Evolutionary conservation across 2,797 vertebrate genomes (phyloP).

Genomic region (Etheostoma perlongum): DNA sequence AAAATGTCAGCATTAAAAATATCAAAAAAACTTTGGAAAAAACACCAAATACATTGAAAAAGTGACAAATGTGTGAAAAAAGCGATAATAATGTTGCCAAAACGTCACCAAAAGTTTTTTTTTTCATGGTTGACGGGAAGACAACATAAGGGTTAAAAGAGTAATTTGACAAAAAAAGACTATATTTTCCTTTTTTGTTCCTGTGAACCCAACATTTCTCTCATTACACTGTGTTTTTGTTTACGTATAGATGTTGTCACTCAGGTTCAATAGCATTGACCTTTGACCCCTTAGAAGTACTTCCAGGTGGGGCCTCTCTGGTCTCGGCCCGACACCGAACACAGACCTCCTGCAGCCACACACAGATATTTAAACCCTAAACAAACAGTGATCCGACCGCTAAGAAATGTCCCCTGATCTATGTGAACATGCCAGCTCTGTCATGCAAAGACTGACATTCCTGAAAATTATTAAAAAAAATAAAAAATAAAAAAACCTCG

Average conservation of each 20-base stretch:
- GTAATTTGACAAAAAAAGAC: conserved; percentile 17
- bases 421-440: conserved; percentile 27
- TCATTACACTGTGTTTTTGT: conserved; percentile 75
- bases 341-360: conserved; percentile 76
- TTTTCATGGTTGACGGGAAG: too few species aligned
- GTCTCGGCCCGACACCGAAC: conserved; percentile 45
- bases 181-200: conserved; percentile 54
- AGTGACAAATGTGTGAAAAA: too few species aligned
- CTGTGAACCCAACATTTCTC: conserved; percentile 59
- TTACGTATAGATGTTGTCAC: conserved; percentile 79
- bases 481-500: neutral
- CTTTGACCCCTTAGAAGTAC: conserved; percentile 83
- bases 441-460: neutral
- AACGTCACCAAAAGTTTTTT: too few species aligned
- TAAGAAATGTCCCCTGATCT: conserved; percentile 60
- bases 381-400: conserved; percentile 73
- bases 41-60: too few species aligned
- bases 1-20: too few species aligned
- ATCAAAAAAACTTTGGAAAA: too few species aligned
- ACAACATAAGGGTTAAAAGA: neutral
- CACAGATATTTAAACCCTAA: conserved; percentile 67
- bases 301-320: conserved; percentile 85
- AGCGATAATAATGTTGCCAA: too few species aligned
- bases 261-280: conserved; percentile 84
- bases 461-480: neutral